phyloP scores from a whole-genome alignment of 2,113 vertebrate genomes.

The Hyperopisus bebe region DNA sequence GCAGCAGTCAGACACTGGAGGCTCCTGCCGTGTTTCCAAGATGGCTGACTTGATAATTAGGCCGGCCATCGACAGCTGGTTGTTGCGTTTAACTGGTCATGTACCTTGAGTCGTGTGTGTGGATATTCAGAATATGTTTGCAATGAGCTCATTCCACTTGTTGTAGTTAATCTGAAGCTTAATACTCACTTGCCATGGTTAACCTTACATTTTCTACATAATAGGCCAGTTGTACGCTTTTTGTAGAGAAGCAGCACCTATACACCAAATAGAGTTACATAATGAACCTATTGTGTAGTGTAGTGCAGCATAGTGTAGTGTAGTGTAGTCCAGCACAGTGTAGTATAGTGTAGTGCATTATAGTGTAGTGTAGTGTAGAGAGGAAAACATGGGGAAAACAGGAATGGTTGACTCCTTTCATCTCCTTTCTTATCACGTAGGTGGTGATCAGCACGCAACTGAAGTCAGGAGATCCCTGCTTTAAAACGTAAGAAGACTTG shows the following conservation, averaged over 20 bases:
- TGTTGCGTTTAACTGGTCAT: neutral
- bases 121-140: neutral
- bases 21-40: neutral
- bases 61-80: neutral
- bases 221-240: neutral
- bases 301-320: neutral
- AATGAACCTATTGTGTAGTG: neutral
- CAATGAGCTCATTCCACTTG: neutral
- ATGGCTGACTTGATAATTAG: neutral
- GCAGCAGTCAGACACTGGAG: neutral
- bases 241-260: neutral
- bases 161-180: neutral
- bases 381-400: no score
- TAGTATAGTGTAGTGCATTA: neutral
- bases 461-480: constrained; percentile 96
- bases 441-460: constrained; percentile 92
- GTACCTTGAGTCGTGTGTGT: neutral
- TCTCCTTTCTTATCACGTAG: constrained; percentile 46
- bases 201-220: neutral
- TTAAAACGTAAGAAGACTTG: constrained; percentile 84
- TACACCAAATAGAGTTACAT: neutral
- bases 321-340: neutral
- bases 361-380: neutral
- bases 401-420: neutral
- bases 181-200: neutral